phyloP scores from a whole-genome alignment of 2,888 invertebrate species.

The Operophtera brumata region DNA sequence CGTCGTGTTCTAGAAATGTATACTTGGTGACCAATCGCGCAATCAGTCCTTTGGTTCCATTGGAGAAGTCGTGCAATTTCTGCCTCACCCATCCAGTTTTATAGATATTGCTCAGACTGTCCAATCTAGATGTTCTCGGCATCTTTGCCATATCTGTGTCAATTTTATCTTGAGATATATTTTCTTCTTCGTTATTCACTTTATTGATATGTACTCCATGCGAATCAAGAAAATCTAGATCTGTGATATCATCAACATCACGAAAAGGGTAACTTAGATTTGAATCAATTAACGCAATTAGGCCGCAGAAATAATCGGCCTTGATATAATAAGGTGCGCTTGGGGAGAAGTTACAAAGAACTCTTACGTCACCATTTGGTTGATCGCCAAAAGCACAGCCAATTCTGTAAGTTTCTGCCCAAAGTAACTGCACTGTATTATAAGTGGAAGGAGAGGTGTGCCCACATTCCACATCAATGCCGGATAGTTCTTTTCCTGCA shows the following conservation, averaged over 20 bases:
- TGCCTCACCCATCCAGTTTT: slow-evolving; percentile 46
- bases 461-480: slow-evolving; percentile 61
- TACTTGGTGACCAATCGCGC: slow-evolving; percentile 62
- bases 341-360: slow-evolving; percentile 68
- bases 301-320: slow-evolving; percentile 60
- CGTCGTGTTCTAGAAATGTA: slow-evolving; percentile 51
- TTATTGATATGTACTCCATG: slow-evolving; percentile 43
- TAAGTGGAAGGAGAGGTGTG: slow-evolving; percentile 53
- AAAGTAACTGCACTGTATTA: slow-evolving; percentile 62
- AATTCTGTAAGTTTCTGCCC: slow-evolving; percentile 66
- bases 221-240: slow-evolving; percentile 37
- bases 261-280: slow-evolving; percentile 18
- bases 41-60: slow-evolving; percentile 54
- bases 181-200: slow-evolving; percentile 11
- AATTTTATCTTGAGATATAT: not conserved
- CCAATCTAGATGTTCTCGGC: slow-evolving; percentile 44
- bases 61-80: slow-evolving; percentile 34
- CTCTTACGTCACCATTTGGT: slow-evolving; percentile 55
- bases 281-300: slow-evolving; percentile 49
- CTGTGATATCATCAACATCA: slow-evolving; percentile 35
- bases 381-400: slow-evolving; percentile 64
- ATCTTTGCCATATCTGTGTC: not conserved
- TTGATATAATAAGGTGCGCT: slow-evolving; percentile 61
- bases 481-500: slow-evolving; percentile 49
- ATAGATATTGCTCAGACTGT: slow-evolving; percentile 51